These are phyloP conservation scores for Drosophila mulleri DNA, from an alignment of 2,888 invertebrate genomes.

Conservation along the genomic window DNA sequence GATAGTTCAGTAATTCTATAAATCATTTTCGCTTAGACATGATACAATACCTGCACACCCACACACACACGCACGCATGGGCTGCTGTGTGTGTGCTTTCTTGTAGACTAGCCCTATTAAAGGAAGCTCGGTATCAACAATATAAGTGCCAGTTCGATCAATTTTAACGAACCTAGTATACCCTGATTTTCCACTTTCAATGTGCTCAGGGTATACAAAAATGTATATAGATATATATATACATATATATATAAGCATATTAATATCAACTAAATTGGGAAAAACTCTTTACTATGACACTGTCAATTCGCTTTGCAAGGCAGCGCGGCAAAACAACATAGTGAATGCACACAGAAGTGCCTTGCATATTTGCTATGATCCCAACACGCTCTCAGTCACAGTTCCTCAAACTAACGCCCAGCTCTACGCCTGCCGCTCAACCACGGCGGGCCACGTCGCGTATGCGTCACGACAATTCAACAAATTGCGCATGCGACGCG, in stretches of 20 bases:
- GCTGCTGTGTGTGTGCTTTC: too few relatives aligned
- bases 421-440: not conserved
- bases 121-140: too few relatives aligned
- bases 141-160: too few relatives aligned
- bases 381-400: slow-evolving; percentile 8
- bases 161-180: too few relatives aligned
- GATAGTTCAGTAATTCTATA: too few relatives aligned
- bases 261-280: slow-evolving; percentile 7
- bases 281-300: slow-evolving; percentile 49
- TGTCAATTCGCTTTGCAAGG: slow-evolving; percentile 64
- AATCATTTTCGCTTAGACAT: too few relatives aligned
- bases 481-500: slow-evolving; percentile 62
- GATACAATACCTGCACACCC: too few relatives aligned
- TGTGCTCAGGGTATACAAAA: too few relatives aligned
- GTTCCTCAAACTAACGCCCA: not conserved
- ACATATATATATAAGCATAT: not conserved
- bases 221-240: not conserved
- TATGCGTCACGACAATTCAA: slow-evolving; percentile 46
- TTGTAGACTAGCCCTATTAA: too few relatives aligned
- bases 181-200: too few relatives aligned
- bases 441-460: slow-evolving; percentile 39
- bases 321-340: not conserved
- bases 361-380: slow-evolving; percentile 30
- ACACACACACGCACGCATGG: too few relatives aligned
- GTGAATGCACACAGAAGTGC: not conserved